A percentile compares a stretch with the other conserved stretches of the same genome.
Conservation (phyloP, 1,140 invertebrate species). For the Samia ricini region DNA sequence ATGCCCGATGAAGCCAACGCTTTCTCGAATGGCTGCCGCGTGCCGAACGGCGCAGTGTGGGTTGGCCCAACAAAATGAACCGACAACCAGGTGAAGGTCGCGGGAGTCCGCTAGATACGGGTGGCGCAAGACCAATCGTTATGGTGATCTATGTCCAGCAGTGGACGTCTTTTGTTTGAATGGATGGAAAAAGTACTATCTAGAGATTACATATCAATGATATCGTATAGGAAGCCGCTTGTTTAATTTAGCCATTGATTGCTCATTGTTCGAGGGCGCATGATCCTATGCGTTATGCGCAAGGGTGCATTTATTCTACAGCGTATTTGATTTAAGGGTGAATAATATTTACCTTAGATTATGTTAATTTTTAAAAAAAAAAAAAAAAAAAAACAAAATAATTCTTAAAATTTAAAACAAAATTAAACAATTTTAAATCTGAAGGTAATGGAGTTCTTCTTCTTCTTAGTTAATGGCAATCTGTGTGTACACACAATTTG, state of each 20-base stretch:
- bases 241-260: constrained; percentile 72
- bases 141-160: no score
- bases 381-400: no score
- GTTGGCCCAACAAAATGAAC: not conserved
- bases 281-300: constrained; percentile 40
- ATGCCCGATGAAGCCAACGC: no score
- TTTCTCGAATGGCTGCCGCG: no score
- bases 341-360: constrained; percentile 16
- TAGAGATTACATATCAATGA: not conserved
- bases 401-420: no score
- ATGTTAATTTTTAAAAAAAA: not conserved
- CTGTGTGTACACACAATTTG: no score
- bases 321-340: constrained; percentile 57
- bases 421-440: no score
- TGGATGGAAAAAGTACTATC: not conserved
- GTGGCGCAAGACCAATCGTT: no score
- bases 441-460: no score
- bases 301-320: constrained; percentile 40
- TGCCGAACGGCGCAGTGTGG: not conserved
- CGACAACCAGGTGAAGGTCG: no score
- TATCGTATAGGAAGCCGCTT: constrained; percentile 41
- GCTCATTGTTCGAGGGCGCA: constrained; percentile 54
- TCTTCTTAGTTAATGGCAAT: no score
- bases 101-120: not conserved
- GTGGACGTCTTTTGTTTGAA: no score